Percentiles rank a stretch among this genome's conserved stretches.
Evolutionary conservation across 2,888 invertebrate genomes (phyloP).

Genomic region (Heliconius aoede): DNA sequence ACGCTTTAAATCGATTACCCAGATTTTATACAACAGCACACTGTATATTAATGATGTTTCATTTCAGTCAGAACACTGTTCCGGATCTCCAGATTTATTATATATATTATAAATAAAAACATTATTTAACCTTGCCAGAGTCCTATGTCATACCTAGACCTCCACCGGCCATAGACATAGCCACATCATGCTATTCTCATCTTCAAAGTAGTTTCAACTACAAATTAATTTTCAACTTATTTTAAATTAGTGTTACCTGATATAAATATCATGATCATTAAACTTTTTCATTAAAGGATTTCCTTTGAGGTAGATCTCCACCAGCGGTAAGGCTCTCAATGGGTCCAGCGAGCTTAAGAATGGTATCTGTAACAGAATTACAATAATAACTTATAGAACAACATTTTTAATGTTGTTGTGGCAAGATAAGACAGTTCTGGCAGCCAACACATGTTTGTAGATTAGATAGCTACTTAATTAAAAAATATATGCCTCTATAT

Average conservation of each 20-base stretch:
- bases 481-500: no score
- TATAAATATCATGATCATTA: constrained; percentile 89
- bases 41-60: no score
- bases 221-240: neutral
- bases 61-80: no score
- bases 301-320: constrained; percentile 90
- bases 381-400: neutral
- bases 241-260: constrained; percentile 87
- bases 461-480: no score
- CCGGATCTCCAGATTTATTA: no score
- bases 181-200: neutral
- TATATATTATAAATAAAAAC: neutral
- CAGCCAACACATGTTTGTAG: no score
- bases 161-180: neutral
- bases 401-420: no score
- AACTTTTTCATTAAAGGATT: constrained; percentile 92
- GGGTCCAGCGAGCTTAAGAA: constrained; percentile 86
- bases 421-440: no score
- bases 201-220: neutral
- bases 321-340: constrained; percentile 87
- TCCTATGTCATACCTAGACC: neutral
- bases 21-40: neutral
- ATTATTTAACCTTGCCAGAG: neutral
- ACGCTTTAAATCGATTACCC: neutral
- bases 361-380: constrained; percentile 82